Evolutionary conservation across 2,888 invertebrate species (phyloP), one percentile per base, ranked within the genome.

Genomic region (Dicyrtomina minuta): DNA sequence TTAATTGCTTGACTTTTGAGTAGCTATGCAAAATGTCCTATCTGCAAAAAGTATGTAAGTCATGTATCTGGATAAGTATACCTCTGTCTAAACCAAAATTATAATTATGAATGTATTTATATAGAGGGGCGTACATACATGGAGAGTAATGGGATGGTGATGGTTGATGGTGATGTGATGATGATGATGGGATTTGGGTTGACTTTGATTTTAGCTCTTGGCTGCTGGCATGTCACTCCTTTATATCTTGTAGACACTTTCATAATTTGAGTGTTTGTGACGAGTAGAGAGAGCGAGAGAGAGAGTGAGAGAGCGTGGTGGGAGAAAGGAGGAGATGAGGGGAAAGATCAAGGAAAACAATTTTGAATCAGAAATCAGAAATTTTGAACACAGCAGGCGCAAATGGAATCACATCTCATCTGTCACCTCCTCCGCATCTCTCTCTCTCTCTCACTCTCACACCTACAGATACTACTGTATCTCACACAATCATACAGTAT

Each of bases 321-420:
- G n/a, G 17, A n/a, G 17, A 51, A 12, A 41, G 10, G 51, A 39
- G 60, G 22, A 17, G 41, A 33, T 20, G n/a, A 62, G 43, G 55
- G 44, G 56, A 43, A 43, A 66, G 66, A 55, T 66, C 56, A 55
- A 55, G 43, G n/a, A n/a, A n/a, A n/a, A n/a, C n/a, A n/a, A 56
- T 59, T 66, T 66, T 66, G 56, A 66, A 58, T 66, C 58, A 56
- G 55, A 66, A 66, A 53, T 41, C 41, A 33, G n/a, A 56, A 53
- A 66, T 39, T 66, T 66, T 66, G 44, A 56, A 41, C 66, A 43
- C 66, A 66, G 66, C 66, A 58, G 58, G 66, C 49, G 56, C 66
- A 58, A 58, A 58, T 56, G 55, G 66, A 66, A 66, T 66, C 66
- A 43, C 66, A 66, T 66, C 66, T 49, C 58, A 58, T 66, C 58